Evolutionary conservation across 2,888 invertebrate genomes (phyloP).

Genomic region (Notodonta dromedarius): DNA sequence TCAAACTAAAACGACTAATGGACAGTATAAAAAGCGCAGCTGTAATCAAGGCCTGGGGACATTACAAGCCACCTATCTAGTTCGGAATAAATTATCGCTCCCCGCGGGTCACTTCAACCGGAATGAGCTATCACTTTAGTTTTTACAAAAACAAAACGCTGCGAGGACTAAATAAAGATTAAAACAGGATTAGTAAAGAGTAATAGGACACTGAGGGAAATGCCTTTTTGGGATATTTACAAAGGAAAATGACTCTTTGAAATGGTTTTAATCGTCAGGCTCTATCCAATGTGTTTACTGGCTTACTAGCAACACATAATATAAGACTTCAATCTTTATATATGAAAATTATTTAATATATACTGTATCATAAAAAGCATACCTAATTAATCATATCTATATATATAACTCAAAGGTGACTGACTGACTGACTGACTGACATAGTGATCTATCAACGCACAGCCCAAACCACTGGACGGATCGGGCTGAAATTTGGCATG

Average conservation of each 20-base stretch:
- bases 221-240: neutral
- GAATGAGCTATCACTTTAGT: conserved; percentile 22
- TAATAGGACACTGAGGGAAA: conserved; percentile 11
- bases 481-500: too few relatives aligned
- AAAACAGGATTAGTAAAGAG: conserved; percentile 15
- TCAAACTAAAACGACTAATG: conserved; percentile 10
- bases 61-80: conserved; percentile 16
- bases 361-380: too few relatives aligned
- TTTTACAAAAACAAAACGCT: conserved; percentile 11
- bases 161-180: conserved; percentile 5
- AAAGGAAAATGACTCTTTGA: neutral
- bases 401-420: too few relatives aligned
- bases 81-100: conserved; percentile 29
- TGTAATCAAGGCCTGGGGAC: conserved; percentile 20
- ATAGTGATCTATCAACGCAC: too few relatives aligned
- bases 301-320: too few relatives aligned
- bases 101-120: conserved; percentile 27
- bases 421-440: too few relatives aligned
- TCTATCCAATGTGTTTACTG: too few relatives aligned
- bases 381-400: too few relatives aligned
- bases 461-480: too few relatives aligned
- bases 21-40: conserved; percentile 25
- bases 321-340: too few relatives aligned
- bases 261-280: too few relatives aligned
- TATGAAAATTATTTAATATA: too few relatives aligned